phyloP scores from a whole-genome alignment of 2,888 invertebrate genomes.

The Chrysolina americana region DNA sequence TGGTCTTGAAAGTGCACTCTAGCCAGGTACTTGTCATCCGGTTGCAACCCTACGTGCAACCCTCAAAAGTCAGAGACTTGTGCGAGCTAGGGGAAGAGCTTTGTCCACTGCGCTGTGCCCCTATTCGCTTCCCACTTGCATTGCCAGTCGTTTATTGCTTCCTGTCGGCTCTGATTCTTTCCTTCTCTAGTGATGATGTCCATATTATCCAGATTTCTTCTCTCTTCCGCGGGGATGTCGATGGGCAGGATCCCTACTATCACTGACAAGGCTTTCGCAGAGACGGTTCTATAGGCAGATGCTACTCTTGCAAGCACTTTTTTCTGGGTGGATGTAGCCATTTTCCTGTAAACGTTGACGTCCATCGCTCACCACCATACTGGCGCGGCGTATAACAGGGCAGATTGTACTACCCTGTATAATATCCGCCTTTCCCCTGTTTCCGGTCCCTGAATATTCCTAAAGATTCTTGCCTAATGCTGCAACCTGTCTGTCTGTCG shows the following conservation, averaged over 20 bases:
- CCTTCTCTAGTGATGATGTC: background rate
- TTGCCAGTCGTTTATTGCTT: background rate
- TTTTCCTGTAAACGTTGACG: background rate
- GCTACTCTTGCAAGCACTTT: conserved; percentile 17
- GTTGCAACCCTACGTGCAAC: too few species aligned
- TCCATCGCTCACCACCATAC: background rate
- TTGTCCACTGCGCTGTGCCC: background rate
- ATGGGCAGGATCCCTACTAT: conserved; percentile 3
- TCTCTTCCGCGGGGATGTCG: background rate
- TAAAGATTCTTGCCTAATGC: background rate
- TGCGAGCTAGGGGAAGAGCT: too few species aligned
- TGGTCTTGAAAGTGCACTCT: background rate
- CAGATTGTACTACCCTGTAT: too few species aligned
- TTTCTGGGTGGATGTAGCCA: background rate
- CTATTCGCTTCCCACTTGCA: background rate
- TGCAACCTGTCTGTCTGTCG: too few species aligned
- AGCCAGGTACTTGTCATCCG: background rate
- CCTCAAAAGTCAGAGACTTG: too few species aligned
- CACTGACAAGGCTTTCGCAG: background rate
- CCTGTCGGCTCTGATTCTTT: background rate
- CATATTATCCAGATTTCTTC: background rate
- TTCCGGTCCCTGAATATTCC: conserved; percentile 16
- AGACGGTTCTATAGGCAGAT: conserved; percentile 7
- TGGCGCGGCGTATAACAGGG: too few species aligned
- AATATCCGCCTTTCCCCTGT: too few species aligned